A percentile compares a stretch with the other conserved stretches of the same genome.
Conservation (phyloP, 35 echinoderm and acorn worm genomes). For the Ophiothrix spiculata region DNA sequence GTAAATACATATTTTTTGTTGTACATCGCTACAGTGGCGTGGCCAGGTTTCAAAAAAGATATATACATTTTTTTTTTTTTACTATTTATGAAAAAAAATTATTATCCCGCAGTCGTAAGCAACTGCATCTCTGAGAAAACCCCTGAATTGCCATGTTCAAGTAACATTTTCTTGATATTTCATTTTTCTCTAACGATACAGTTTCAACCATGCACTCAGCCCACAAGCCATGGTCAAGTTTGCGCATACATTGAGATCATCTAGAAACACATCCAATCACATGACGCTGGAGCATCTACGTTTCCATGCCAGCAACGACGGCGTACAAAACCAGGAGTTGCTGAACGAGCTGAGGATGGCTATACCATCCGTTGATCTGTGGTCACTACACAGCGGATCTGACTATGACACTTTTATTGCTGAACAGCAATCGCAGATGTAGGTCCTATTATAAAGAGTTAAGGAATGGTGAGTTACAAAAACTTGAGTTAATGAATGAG, state of each 20-base stretch:
- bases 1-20: too few species aligned
- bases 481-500: too few species aligned
- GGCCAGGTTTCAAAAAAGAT: too few species aligned
- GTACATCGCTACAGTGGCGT: too few species aligned
- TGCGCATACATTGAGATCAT: neutral
- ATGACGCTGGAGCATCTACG: neutral
- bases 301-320: neutral
- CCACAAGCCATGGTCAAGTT: slow-evolving; percentile 4
- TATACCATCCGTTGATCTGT: neutral
- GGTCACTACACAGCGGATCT: neutral
- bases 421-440: slow-evolving; percentile 4
- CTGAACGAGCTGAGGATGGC: neutral
- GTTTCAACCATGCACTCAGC: slow-evolving; percentile 1
- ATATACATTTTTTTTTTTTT: too few species aligned
- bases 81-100: too few species aligned
- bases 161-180: too few species aligned
- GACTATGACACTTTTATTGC: neutral
- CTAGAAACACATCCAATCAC: neutral
- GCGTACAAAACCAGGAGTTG: neutral
- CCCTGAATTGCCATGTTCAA: too few species aligned
- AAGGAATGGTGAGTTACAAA: too few species aligned
- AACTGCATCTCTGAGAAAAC: too few species aligned
- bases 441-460: neutral
- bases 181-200: too few species aligned
- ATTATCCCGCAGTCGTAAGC: too few species aligned